phyloP scores from a whole-genome alignment of 2,113 vertebrate genomes.

The Hemicordylus capensis region DNA sequence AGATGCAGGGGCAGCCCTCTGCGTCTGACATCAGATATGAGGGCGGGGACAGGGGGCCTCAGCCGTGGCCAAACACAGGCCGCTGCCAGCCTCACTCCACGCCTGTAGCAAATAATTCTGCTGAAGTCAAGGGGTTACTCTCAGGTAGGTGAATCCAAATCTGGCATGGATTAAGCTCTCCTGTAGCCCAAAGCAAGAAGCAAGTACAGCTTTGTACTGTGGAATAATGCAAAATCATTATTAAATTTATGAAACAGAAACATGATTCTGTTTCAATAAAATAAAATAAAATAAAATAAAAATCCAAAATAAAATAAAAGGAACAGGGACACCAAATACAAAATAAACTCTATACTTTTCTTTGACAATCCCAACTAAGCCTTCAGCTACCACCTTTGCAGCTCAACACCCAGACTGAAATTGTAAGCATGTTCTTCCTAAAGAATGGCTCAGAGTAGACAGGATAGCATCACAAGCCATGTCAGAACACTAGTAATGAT shows the following conservation, averaged over 20 bases:
- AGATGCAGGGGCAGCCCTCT: no score
- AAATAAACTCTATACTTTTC: constrained; percentile 42
- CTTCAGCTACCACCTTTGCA: constrained; percentile 24
- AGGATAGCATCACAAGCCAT: neutral
- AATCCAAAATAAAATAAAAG: no score
- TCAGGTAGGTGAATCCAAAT: neutral
- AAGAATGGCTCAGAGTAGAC: neutral
- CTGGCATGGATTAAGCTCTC: neutral
- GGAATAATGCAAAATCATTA: neutral
- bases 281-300: no score
- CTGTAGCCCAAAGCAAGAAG: neutral
- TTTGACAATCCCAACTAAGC: neutral
- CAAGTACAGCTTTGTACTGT: constrained; percentile 1
- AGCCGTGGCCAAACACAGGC: no score
- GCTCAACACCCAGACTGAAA: constrained; percentile 23
- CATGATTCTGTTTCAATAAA: constrained; percentile 47
- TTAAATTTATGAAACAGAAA: constrained; percentile 7
- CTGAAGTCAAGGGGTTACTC: neutral
- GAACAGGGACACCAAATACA: constrained; percentile 26
- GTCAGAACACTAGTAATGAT: no score
- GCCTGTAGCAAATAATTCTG: neutral
- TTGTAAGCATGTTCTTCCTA: neutral
- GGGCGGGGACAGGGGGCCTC: no score
- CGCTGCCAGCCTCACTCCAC: no score
- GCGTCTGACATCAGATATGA: no score